Evolutionary conservation across 2,797 vertebrate species (phyloP), one percentile per base, ranked within the genome.

Genomic region (Anabacerthia variegaticeps): DNA sequence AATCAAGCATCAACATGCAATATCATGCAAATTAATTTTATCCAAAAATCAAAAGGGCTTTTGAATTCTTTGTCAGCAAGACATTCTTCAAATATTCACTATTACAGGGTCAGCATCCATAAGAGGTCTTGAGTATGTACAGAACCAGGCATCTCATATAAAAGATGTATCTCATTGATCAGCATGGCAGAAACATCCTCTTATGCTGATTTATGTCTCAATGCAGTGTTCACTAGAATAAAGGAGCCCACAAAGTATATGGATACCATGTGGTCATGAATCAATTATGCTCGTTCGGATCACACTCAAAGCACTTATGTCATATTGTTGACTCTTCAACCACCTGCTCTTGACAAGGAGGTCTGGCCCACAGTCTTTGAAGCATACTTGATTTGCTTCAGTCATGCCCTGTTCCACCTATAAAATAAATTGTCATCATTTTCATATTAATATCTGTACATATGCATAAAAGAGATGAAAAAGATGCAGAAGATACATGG

Each of bases 381-480:
- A 88, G 65, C 91, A 95, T 92, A 93, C 94, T 93, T 95, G 91
- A 96, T 97, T 96, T 88, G 82, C 92, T 91, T 67, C 93, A 97
- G 91, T 96, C 89, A 96, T 90, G 84, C 77, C 54, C 58, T 71
- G n/a, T 62, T 93, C 41, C 79, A 44, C 37, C 72, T 92, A 63
- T 61, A 72, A 49, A 96, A 82, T 85, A 88, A 91, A 94, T 68
- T 74, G 74, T 75, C 61, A 84, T 91, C 6, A 19, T 95, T 96
- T 96, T 93, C 51, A 91, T 76, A 93, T 80, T 2, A 22, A 34
- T 91, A 90, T 74, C 13, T 81, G 32, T 56, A 76, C 19, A 44
- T 11, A 11, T 37, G 52, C 55, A 86, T 49, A 65, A 92, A 90
- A 10, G 16, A 73, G 65, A 86, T 34, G 11, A 37, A 87, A 91